Base-by-base conservation (phyloP, 2,888 invertebrate species). In the Stramonita haemastoma region DNA sequence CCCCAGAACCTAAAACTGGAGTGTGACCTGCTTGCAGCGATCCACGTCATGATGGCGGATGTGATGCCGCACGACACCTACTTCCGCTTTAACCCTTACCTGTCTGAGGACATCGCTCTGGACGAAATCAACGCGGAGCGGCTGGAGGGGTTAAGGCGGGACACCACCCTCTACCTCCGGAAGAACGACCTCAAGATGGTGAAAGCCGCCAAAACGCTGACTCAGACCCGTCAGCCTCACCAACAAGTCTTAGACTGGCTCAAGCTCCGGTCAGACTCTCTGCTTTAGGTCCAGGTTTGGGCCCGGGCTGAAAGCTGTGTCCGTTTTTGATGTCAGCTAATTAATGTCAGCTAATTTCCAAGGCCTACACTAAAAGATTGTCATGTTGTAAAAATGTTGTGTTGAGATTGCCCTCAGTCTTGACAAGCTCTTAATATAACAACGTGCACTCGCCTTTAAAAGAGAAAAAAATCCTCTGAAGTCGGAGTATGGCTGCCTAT, bases 71-170 rank as follows among this genome's bases (percentile, higher is more conserved):
- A 97, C 0, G 97, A 97, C 81, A 97, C 97, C 73, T 98, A 98
- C 96, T 98, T 97, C 96, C 97, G 98, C 13, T 97, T 98, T 96
- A 99, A 98, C 96, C 98, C 98, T 0, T 98, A 98, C 93, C 96
- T 98, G 90, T 97, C 98, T 90, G 97, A 98, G 95, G 97, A 97
- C 95, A 97, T 98, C 89, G 97, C 97, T 26, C 97, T 99, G 97
- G 98, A 98, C 94, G 98, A 98, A 96, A 97, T 97, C 73, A 96
- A 97, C 91, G 97, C 97, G 0, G 97, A 97, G 46, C 97, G 97
- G 95, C 96, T 98, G 88, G 96, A 97, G 90, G 97, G 97, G 95
- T 96, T 98, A 94, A 96, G 97, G 91, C 97, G 97, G 57, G 98
- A 98, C 96, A 97, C 98, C 0, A 96, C 97, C 84, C 97, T 98